Evolutionary conservation across 2,113 vertebrate genomes (phyloP).

Genomic region (Platichthys flesus): DNA sequence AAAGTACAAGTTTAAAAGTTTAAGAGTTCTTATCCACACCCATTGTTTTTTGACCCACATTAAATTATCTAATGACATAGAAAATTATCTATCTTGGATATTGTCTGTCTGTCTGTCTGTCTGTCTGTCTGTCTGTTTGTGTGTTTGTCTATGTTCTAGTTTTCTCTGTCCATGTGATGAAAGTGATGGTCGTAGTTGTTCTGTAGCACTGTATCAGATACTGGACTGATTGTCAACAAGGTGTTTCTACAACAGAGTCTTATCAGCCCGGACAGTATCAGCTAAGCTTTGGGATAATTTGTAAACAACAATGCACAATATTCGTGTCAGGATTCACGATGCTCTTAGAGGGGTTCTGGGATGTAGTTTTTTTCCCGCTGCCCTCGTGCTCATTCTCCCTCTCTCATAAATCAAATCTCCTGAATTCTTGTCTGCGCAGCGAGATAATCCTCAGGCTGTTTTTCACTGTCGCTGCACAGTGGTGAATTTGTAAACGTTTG

Average conservation of each 20-base stretch:
- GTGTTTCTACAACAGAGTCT: not conserved
- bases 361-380: conserved; percentile 8
- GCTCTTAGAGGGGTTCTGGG: conserved; percentile 43
- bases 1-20: not conserved
- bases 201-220: not conserved
- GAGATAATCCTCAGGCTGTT: conserved; percentile 80
- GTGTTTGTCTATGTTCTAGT: not conserved
- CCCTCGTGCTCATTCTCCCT: not conserved
- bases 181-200: not conserved
- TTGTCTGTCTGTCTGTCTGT: not conserved
- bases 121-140: not conserved
- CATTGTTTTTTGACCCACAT: not conserved
- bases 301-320: conserved; percentile 31
- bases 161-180: not conserved
- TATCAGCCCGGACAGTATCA: not conserved
- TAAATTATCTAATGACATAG: not conserved
- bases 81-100: not conserved
- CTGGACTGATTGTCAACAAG: not conserved
- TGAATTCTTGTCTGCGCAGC: conserved; percentile 76
- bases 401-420: conserved; percentile 76
- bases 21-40: not conserved
- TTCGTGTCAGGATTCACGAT: conserved; percentile 58
- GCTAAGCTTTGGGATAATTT: not conserved
- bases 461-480: conserved; percentile 65
- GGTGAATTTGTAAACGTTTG: conserved; percentile 74